Percentiles rank a stretch among this genome's conserved stretches.
Conservation (phyloP, 2,888 invertebrate species). For the Elgonia sp. region DNA sequence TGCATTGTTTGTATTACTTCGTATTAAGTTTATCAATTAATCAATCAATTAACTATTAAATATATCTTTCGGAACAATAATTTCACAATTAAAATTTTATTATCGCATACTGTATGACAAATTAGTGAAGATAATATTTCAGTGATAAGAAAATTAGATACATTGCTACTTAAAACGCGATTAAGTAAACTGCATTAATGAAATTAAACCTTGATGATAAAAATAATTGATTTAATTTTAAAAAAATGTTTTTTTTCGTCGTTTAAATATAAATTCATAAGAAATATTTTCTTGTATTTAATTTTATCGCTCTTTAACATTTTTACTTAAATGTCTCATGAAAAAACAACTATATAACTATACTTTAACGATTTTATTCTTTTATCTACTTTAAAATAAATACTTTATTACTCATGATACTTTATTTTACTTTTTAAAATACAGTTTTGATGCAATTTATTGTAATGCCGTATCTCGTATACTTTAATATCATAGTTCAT, state of each 20-base stretch:
- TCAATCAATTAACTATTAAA: conserved; percentile 18
- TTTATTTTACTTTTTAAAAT: not conserved
- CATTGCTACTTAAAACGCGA: conserved; percentile 3
- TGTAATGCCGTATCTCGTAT: no score
- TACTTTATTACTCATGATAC: not conserved
- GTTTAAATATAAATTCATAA: not conserved
- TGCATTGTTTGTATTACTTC: no score
- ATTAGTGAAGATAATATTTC: conserved; percentile 26
- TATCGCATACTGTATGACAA: conserved; percentile 20
- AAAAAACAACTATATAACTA: conserved; percentile 17
- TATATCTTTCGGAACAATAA: conserved; percentile 14
- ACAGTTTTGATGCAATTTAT: no score
- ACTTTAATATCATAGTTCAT: no score
- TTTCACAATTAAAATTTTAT: conserved; percentile 12
- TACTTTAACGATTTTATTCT: conserved; percentile 31
- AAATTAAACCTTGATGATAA: conserved; percentile 14
- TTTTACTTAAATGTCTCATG: conserved; percentile 7
- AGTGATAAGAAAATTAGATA: conserved; percentile 37
- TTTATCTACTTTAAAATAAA: conserved; percentile 26
- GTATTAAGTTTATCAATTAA: conserved; percentile 19
- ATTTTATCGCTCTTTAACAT: not conserved
- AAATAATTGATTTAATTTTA: conserved; percentile 19
- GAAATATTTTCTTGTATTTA: not conserved
- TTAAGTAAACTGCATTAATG: conserved; percentile 34
- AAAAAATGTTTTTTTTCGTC: not conserved